phyloP scores from a whole-genome alignment of 2,888 invertebrate species.

The Abscondita cerata region DNA sequence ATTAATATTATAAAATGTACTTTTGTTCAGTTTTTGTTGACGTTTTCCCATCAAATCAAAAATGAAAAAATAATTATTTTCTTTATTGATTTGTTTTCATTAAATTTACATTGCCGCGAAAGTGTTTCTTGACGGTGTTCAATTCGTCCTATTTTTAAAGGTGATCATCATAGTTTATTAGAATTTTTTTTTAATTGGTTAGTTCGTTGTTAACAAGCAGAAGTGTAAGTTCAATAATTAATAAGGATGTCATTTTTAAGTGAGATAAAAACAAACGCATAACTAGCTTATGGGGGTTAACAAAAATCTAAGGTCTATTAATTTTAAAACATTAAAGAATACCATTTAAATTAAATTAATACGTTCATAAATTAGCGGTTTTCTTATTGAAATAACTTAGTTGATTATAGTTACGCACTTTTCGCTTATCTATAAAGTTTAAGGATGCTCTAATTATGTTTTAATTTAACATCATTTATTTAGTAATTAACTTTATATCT shows the following conservation, averaged over 20 bases:
- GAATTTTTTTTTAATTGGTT: too few relatives aligned
- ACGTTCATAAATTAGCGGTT: conserved; percentile 21
- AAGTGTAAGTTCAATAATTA: conserved; percentile 14
- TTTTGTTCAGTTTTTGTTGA: too few relatives aligned
- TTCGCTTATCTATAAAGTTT: conserved; percentile 15
- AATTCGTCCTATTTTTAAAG: too few relatives aligned
- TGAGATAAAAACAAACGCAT: conserved; percentile 17
- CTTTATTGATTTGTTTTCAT: too few relatives aligned
- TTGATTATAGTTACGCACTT: conserved; percentile 13
- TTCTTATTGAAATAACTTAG: conserved; percentile 17
- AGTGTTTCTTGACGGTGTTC: too few relatives aligned
- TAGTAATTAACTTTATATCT: conserved; percentile 12
- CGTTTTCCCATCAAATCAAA: too few relatives aligned
- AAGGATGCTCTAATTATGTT: conserved; percentile 4
- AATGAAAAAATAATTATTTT: too few relatives aligned
- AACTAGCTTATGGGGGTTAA: conserved; percentile 20
- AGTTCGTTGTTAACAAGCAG: too few relatives aligned
- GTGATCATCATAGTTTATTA: too few relatives aligned
- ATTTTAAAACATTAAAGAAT: conserved; percentile 18
- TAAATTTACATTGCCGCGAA: too few relatives aligned
- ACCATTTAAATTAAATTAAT: conserved; percentile 21
- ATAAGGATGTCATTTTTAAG: conserved; percentile 24
- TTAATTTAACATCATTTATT: conserved; percentile 14
- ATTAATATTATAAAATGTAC: too few relatives aligned
- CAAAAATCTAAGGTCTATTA: conserved; percentile 19